Evolutionary conservation across 2,113 vertebrate species (phyloP).

Genomic region (Lasiurus borealis): DNA sequence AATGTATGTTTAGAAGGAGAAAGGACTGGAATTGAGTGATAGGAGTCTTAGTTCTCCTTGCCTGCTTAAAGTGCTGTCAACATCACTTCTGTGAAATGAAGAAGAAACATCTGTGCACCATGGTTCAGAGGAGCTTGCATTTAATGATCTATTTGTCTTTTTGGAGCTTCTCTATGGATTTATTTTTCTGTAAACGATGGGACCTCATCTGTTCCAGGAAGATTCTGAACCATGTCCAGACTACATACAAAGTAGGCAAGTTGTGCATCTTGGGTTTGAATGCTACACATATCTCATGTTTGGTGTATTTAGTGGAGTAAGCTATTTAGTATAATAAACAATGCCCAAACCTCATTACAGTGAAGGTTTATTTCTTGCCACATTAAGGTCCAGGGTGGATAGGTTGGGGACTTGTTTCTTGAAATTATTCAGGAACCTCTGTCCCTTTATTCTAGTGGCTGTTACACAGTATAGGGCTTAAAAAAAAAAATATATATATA

Average conservation of each 20-base stretch:
- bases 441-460: neutral
- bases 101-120: neutral
- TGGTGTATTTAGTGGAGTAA: slow-evolving; percentile 60
- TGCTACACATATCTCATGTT: slow-evolving; percentile 75
- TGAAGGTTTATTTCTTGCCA: neutral
- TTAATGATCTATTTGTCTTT: neutral
- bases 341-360: neutral
- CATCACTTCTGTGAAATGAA: neutral
- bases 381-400: neutral
- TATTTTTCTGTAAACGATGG: slow-evolving; percentile 32
- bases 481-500: no score
- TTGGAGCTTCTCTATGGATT: neutral
- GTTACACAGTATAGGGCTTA: neutral
- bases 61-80: neutral
- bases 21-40: neutral
- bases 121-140: neutral
- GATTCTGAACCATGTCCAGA: neutral
- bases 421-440: neutral
- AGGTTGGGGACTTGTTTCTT: neutral
- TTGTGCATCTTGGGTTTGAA: slow-evolving; percentile 39
- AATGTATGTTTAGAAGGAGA: neutral
- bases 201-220: neutral
- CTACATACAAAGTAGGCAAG: neutral
- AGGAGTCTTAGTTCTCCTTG: slow-evolving; percentile 77
- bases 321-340: neutral